A percentile compares a stretch with the other conserved stretches of the same genome.
phyloP scores from a whole-genome alignment of 2,797 vertebrate genomes.

The Enteromius thamalakanensis region DNA sequence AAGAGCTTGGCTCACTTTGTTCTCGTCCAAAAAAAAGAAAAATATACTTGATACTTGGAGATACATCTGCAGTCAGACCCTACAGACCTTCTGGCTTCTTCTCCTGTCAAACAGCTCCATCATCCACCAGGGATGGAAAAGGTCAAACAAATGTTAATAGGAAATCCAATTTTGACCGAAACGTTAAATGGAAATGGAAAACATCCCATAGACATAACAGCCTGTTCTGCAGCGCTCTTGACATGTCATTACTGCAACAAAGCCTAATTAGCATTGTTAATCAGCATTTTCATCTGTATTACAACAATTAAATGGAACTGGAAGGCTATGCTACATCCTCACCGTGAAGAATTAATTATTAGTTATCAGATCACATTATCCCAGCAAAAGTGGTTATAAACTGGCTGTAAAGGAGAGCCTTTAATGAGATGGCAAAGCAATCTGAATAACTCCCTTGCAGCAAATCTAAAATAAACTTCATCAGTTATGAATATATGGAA shows the following conservation, averaged over 20 bases:
- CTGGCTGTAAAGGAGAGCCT: slow-evolving; percentile 46
- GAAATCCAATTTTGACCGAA: slow-evolving; percentile 64
- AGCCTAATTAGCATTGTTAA: slow-evolving; percentile 70
- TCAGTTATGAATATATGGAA: slow-evolving; percentile 39
- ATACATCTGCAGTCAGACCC: slow-evolving; percentile 19
- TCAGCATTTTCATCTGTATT: slow-evolving; percentile 72
- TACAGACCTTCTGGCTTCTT: slow-evolving; percentile 54
- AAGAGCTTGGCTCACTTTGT: slow-evolving; percentile 31
- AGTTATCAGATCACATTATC: slow-evolving; percentile 71
- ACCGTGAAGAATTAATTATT: slow-evolving; percentile 72
- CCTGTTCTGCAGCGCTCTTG: slow-evolving; percentile 56
- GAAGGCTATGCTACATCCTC: slow-evolving; percentile 66
- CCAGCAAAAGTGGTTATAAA: slow-evolving; percentile 49
- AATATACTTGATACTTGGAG: slow-evolving; percentile 7
- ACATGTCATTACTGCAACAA: slow-evolving; percentile 69
- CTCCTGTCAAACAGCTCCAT: slow-evolving; percentile 50
- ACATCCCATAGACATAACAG: slow-evolving; percentile 47
- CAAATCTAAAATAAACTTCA: slow-evolving; percentile 53
- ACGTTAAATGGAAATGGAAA: slow-evolving; percentile 57
- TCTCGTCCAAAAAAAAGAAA: slow-evolving; percentile 17
- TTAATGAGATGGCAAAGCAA: slow-evolving; percentile 41
- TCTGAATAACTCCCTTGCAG: slow-evolving; percentile 35
- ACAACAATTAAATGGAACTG: slow-evolving; percentile 70
- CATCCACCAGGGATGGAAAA: slow-evolving; percentile 59
- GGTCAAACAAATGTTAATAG: slow-evolving; percentile 65